Evolutionary conservation across 2,113 vertebrate species (phyloP).

Genomic region (Eretmochelys imbricata): DNA sequence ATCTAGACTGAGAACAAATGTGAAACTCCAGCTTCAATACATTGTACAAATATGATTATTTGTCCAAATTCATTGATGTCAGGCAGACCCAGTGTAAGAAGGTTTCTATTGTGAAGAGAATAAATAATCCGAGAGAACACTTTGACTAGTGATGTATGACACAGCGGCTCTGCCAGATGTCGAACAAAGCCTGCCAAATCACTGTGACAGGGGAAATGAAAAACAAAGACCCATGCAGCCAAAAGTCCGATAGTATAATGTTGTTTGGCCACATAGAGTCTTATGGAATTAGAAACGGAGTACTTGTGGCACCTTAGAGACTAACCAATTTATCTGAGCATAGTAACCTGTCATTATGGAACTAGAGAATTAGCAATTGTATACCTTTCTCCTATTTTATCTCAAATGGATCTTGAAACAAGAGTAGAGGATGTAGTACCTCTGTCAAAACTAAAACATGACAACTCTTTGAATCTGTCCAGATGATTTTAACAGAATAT

Average conservation of each 20-base stretch:
- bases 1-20: neutral
- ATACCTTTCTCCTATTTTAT: neutral
- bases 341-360: neutral
- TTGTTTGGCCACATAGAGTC: neutral
- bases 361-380: neutral
- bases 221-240: neutral
- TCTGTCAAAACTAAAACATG: neutral
- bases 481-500: neutral
- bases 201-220: neutral
- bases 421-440: neutral
- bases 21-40: neutral
- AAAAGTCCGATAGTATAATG: neutral
- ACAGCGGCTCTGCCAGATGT: neutral
- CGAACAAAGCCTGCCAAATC: constrained; percentile 3
- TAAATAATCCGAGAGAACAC: constrained; percentile 1
- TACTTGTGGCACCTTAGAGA: too few relatives aligned
- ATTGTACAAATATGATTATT: constrained; percentile 1
- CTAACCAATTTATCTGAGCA: too few relatives aligned
- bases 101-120: constrained; percentile 19
- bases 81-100: neutral
- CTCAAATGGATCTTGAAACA: neutral
- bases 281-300: neutral
- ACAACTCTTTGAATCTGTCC: neutral
- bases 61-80: constrained; percentile 23
- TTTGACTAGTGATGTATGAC: constrained; percentile 15